A percentile compares a stretch with the other conserved stretches of the same genome.
Conservation (phyloP, 2,113 vertebrate species). For the Malurus cyaneus region DNA sequence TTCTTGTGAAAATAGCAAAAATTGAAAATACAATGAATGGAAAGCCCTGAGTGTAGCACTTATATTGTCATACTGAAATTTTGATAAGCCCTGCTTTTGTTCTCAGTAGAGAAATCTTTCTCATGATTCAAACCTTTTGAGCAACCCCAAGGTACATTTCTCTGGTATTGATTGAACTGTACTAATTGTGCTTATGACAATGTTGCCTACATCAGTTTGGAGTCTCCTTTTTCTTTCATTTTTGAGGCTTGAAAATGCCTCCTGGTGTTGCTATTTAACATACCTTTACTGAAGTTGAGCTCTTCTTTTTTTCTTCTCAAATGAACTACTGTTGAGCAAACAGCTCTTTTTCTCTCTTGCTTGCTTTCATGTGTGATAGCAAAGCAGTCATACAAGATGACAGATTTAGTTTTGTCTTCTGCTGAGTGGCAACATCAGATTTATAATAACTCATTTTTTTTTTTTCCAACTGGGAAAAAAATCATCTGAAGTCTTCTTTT, state of each 20-base stretch:
- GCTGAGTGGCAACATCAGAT: not conserved
- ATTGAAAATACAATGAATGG: not conserved
- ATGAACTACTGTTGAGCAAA: not conserved
- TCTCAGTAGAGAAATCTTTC: not conserved
- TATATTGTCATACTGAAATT: not conserved
- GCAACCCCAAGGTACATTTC: not conserved
- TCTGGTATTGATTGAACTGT: not conserved
- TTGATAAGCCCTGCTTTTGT: not conserved
- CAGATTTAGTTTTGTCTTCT: conserved; percentile 1
- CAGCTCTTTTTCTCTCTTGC: not conserved
- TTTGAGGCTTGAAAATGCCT: not conserved
- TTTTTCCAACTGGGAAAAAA: not conserved
- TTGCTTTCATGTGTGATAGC: not conserved
- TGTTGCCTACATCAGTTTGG: not conserved
- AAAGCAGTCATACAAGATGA: not conserved
- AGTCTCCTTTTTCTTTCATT: not conserved
- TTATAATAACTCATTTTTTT: not conserved
- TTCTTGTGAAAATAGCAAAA: not conserved
- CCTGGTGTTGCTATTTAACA: not conserved
- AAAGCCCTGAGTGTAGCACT: not conserved
- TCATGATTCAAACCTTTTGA: not conserved
- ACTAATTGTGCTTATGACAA: not conserved
- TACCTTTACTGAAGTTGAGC: not conserved
- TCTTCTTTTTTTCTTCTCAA: not conserved
- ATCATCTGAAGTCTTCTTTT: not conserved